Evolutionary conservation across 2,797 vertebrate genomes (phyloP), one percentile per base, ranked within the genome.

Genomic region (Synanceia verrucosa): DNA sequence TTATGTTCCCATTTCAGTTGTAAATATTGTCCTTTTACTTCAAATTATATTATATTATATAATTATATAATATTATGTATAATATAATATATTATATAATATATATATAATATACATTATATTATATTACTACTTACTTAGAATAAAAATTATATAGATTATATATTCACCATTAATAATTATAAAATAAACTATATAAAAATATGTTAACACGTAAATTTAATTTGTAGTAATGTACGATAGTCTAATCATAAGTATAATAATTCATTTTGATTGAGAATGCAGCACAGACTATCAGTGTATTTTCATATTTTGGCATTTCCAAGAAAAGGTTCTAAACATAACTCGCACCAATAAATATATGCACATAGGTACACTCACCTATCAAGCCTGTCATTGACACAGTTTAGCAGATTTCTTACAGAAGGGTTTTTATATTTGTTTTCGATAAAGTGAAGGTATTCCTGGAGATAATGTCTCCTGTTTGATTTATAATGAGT

Each of bases 401-500:
- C 21, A 18, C 21, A 41, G 7, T 16, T 70, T 56, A 63, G 68
- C 39, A 65, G 31, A 63, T 72, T 65, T 55, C 21, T 21, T n/a
- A 23, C 43, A 53, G 41, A 62, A 55, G 31, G 12, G 6, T 41
- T 33, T 23, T 18, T 43, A 9, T 31, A 4, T 66, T 74, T 64
- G 52, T 48, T 76, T 47, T 44, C 71, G 70, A 77, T 70, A 66
- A 69, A 52, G 39, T 29, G 18, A 18, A 26, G 70, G 78, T 85
- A 75, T 76, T 88, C 66, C 76, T 79, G 24, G 41, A 85, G 63
- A 82, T 83, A 79, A 82, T 64, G 82, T 81, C 70, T 73, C 59
- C 69, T 28, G 41, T 82, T 83, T 87, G 84, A 88, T 92, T 91
- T 86, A 89, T 90, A 88, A 89, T 85, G 83, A 88, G 68, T 62